These are phyloP conservation scores for Nematopogon swammerdamellus DNA, from an alignment of 2,888 invertebrate species.

Conservation along the genomic window DNA sequence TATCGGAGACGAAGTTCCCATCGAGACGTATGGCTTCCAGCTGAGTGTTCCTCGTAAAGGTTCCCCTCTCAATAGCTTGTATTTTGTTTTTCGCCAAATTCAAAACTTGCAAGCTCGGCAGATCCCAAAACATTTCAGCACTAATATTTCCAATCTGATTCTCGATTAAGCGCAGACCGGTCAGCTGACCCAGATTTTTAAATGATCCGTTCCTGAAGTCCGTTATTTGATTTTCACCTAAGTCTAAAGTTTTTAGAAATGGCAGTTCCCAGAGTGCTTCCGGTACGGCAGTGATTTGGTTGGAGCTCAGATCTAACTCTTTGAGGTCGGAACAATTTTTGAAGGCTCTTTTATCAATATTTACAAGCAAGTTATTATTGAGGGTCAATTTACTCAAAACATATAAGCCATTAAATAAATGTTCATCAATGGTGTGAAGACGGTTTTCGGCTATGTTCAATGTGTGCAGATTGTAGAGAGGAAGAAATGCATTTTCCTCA, in stretches of 20 bases:
- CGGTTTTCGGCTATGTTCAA: constrained; percentile 87
- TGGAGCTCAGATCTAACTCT: constrained; percentile 86
- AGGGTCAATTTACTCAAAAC: constrained; percentile 80
- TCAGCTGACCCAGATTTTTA: constrained; percentile 79
- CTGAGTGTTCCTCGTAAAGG: constrained; percentile 77
- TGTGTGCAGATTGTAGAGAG: constrained; percentile 85
- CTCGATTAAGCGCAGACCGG: constrained; percentile 82
- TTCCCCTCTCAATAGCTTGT: constrained; percentile 75
- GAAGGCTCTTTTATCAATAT: constrained; percentile 75
- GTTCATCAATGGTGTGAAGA: constrained; percentile 74
- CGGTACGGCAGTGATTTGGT: constrained; percentile 77
- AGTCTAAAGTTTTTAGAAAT: constrained; percentile 81
- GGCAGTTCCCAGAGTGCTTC: constrained; percentile 76
- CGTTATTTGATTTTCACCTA: constrained; percentile 88
- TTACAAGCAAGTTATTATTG: constrained; percentile 78
- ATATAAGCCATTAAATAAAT: constrained; percentile 79
- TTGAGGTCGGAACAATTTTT: constrained; percentile 85
- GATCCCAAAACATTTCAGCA: constrained; percentile 81
- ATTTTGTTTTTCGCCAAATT: constrained; percentile 89
- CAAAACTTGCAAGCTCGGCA: constrained; percentile 78
- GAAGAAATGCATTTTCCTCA: constrained; percentile 83
- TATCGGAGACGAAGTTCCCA: constrained; percentile 82
- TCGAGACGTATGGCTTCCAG: constrained; percentile 85
- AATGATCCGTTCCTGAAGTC: constrained; percentile 83
- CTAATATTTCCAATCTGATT: constrained; percentile 84